phyloP scores from a whole-genome alignment of 2,797 vertebrate species.

The Tolypeutes matacus region DNA sequence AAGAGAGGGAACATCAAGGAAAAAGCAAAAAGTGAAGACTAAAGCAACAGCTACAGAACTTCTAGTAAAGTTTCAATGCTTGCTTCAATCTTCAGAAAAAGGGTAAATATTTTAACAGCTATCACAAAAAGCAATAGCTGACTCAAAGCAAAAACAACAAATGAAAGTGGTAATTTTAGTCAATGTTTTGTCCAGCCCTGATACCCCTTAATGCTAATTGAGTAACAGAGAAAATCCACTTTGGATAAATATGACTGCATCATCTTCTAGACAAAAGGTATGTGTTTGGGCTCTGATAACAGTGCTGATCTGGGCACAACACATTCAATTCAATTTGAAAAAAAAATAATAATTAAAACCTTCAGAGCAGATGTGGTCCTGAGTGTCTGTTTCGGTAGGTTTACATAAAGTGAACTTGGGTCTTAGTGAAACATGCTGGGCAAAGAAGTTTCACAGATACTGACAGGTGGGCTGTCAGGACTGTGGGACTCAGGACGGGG shows the following conservation, averaged over 20 bases:
- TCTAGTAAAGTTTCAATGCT: neutral
- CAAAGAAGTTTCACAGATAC: neutral
- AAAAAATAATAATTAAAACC: slow-evolving; percentile 35
- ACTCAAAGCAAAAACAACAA: slow-evolving; percentile 41
- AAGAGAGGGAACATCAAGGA: neutral
- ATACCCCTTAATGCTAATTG: slow-evolving; percentile 8
- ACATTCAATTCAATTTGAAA: slow-evolving; percentile 28
- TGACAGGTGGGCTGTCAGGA: neutral
- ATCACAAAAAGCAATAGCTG: slow-evolving; percentile 50
- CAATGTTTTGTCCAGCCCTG: neutral
- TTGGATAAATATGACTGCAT: slow-evolving; percentile 15
- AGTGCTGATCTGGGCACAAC: slow-evolving; percentile 13
- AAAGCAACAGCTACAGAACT: neutral
- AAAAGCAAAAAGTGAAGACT: slow-evolving; percentile 23
- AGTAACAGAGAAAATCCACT: slow-evolving; percentile 33
- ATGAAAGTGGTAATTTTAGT: slow-evolving; percentile 18
- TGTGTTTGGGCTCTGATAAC: slow-evolving; percentile 8
- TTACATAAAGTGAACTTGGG: neutral
- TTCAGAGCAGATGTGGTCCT: neutral
- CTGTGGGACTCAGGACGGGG: too few relatives aligned
- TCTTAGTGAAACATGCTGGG: neutral
- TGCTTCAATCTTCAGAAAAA: neutral
- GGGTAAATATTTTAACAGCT: neutral
- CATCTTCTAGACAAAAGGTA: neutral
- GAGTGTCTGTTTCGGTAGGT: neutral